Base-by-base conservation (phyloP, 2,888 invertebrate genomes). In the Drosophila demipolita region DNA sequence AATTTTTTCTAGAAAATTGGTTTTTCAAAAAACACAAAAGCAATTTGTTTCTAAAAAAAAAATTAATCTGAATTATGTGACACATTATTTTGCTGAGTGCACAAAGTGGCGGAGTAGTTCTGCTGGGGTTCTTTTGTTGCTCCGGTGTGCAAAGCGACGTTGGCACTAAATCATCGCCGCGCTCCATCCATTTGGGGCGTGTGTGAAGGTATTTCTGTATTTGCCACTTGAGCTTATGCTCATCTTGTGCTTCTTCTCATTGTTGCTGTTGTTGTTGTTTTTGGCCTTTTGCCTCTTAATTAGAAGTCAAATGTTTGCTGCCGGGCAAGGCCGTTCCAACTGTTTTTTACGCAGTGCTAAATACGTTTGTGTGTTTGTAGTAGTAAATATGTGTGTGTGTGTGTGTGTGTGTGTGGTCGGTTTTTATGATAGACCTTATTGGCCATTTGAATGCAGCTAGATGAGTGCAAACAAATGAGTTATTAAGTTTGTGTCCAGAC, bases 291-390 rank as follows among this genome's bases (percentile, higher is more conserved):
- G 67, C 64, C 67, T 77, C 89, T 89, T 86, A 86, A 86, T 86
- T 86, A 86, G 87, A 90, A 90, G 89, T 87, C 89, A 80, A 85
- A 83, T 83, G 85, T 80, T 80, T 86, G 90, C 90, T 75, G 66
- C 67, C 66, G 54, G 75, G 77, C 83, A 86, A 83, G 81, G 83
- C 53, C 83, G 66, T 75, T 77, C 32, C 54, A 38, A 66, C 72
- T 68, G 60, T 90, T 87, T 83, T 89, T 80, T 86, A 86, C 60
- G 60, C 77, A 59, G 45, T 54, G 42, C 55, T 71, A 60, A 89
- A 80, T 83, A 86, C 85, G 89, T 57, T 61, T 57, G 26, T 38
- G 36, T 36, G 15, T 8, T 8, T 45, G 15, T 23, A 8, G 45
- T 45, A 15, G 45, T 7, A 20, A 8, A 20, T 4, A 53, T 42